Evolutionary conservation across 2,113 vertebrate genomes (phyloP), one percentile per base, ranked within the genome.

Genomic region (Neotoma lepida): DNA sequence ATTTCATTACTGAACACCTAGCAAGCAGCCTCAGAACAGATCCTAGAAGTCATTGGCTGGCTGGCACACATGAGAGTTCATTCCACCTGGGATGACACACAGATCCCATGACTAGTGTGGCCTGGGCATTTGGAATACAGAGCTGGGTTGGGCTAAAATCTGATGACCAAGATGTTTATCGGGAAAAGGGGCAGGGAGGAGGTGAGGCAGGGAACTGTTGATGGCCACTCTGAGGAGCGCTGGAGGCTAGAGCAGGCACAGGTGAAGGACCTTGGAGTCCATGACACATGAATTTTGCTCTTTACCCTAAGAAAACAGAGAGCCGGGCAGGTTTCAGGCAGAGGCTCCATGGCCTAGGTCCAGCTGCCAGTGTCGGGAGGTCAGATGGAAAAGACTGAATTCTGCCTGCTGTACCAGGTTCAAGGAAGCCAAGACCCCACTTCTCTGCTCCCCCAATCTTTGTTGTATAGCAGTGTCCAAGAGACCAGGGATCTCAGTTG

Each of bases 1-100:
- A 73, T 49, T 71, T 94, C 94, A 68, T 18, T n/a, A 51, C 46
- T 20, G 28, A 86, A 54, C 82, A 64, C 2, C 70, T 71, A n/a
- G 41, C 41, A 17, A 77, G 9, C 10, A 17, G 86, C 88, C 33
- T 64, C 20, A 1, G 9, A 26, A 10, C 28, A 1, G 8, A 49
- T 33, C 51, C 58, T 0, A 8, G 46, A 88, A n/a, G 85, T 54
- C 74, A 4, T 0, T 4, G n/a, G 18, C 39, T 58, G n/a, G 44
- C 22, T 66, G 30, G 33, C 54, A 49, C 28, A 63, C 2, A 39
- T 13, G 2, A 51, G 68, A 22, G 73, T 26, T 28, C 13, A 64
- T 84, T 39, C 78, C 46, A 73, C 28, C 14, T 30, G 49, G 71
- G 61, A 89, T 71, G 20, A 56, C 28, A 30, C 9, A 24, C 4